Base-by-base conservation (phyloP, 2,113 vertebrate species). In the Cichladusa arquata region DNA sequence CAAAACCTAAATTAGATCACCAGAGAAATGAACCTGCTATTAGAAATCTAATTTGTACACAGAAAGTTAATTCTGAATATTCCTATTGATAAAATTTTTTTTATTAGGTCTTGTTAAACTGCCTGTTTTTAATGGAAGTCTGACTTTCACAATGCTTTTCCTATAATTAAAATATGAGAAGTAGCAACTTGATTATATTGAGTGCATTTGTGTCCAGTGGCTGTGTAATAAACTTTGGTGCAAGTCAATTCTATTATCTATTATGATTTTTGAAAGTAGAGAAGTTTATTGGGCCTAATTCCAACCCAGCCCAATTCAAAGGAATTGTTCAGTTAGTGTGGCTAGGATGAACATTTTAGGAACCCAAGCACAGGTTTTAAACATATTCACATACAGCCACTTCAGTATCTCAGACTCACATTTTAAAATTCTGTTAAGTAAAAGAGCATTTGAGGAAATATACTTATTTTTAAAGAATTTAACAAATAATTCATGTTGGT, bases 31-130 rank as follows among this genome's bases (percentile, higher is more conserved):
- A 97, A 93, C 73, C 67, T 95, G 73, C 84, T 92, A 74, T 91
- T 95, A 96, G 93, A 93, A 97, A 95, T 71, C 87, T 92, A 83
- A 94, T 96, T 97, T 97, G 96, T 96, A 96, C 93, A 88, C 73
- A 97, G 90, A 56, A 95, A 96, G 85, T 97, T 94, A 96, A 89
- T 95, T 96, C 91, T 66, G 65, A 95, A 81, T 93, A 94, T 97
- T 97, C 95, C 73, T 89, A 95, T 93, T 95, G 96, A 95, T 95
- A 95, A 96, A 97, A 77, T 58, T 90, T 88, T 94, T 96, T 96
- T 96, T 94, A 94, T 96, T 95, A 81, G 51, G 34, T 83, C 95
- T 88, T 91, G 78, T 92, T 95, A 96, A 95, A 89, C 28, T 91
- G 88, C 74, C 69, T 93, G 6, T 34, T 95, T 90, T 93, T 96